A percentile compares a stretch with the other conserved stretches of the same genome.
phyloP scores from a whole-genome alignment of 1,140 invertebrate species.

The Cydia strobilella region DNA sequence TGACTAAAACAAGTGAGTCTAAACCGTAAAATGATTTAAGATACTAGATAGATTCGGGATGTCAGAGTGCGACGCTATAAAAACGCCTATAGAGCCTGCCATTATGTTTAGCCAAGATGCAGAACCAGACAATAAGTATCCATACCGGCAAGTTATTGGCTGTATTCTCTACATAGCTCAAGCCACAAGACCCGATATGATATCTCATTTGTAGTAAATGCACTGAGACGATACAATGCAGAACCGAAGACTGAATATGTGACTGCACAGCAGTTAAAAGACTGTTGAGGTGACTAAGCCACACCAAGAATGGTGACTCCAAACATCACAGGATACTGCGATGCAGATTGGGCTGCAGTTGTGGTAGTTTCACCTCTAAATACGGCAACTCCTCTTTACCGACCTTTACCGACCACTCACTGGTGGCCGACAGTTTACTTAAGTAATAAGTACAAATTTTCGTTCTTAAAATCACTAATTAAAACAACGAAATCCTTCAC shows the following conservation, averaged over 20 bases:
- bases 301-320: slow-evolving; percentile 39
- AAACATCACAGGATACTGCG: slow-evolving; percentile 52
- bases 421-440: no score
- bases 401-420: no score
- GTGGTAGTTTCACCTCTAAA: no score
- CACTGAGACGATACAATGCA: slow-evolving; percentile 43
- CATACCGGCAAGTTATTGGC: slow-evolving; percentile 45
- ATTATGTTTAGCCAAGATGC: slow-evolving; percentile 38
- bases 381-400: no score
- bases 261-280: slow-evolving; percentile 46
- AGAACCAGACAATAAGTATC: slow-evolving; percentile 37
- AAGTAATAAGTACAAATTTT: no score
- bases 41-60: slow-evolving; percentile 39
- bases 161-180: slow-evolving; percentile 46
- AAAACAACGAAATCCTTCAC: no score
- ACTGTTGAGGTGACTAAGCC: slow-evolving; percentile 42
- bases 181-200: slow-evolving; percentile 48
- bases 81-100: slow-evolving; percentile 44
- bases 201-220: slow-evolving; percentile 45
- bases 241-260: slow-evolving; percentile 41
- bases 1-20: no score
- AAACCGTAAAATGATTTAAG: no score
- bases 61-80: slow-evolving; percentile 43
- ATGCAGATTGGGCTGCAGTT: slow-evolving; percentile 64
- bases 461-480: no score